phyloP scores from a whole-genome alignment of 1,140 invertebrate genomes.

The Anastrepha ludens region DNA sequence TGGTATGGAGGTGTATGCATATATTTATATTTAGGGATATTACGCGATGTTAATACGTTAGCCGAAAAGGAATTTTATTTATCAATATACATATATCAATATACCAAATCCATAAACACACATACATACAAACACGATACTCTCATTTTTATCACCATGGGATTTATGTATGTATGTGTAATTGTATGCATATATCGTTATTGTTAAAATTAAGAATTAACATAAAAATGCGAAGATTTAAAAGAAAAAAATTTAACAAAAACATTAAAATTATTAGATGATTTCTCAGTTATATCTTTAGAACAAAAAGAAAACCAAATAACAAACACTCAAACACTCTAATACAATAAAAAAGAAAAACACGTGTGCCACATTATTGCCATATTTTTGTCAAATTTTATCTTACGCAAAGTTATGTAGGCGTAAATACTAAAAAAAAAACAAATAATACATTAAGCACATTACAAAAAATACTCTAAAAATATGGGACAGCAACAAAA shows the following conservation, averaged over 20 bases:
- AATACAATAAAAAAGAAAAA: not conserved
- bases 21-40: no score
- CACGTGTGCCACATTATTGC: conserved; percentile 16
- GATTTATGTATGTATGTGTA: no score
- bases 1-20: no score
- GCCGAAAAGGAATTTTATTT: no score
- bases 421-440: not conserved
- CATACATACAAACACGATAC: no score
- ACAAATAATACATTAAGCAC: not conserved
- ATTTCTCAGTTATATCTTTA: not conserved
- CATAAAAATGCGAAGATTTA: not conserved
- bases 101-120: no score
- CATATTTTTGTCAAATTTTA: conserved; percentile 8
- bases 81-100: no score
- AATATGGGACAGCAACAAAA: not conserved
- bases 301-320: not conserved
- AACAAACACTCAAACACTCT: not conserved
- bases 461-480: not conserved
- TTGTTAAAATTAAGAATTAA: not conserved
- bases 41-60: no score
- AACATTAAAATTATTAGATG: conserved; percentile 2
- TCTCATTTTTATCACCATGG: no score
- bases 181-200: not conserved
- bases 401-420: not conserved
- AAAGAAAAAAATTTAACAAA: not conserved